Evolutionary conservation across 1,140 invertebrate genomes (phyloP), one percentile per base, ranked within the genome.

Genomic region (Rhopalosiphum maidis): DNA sequence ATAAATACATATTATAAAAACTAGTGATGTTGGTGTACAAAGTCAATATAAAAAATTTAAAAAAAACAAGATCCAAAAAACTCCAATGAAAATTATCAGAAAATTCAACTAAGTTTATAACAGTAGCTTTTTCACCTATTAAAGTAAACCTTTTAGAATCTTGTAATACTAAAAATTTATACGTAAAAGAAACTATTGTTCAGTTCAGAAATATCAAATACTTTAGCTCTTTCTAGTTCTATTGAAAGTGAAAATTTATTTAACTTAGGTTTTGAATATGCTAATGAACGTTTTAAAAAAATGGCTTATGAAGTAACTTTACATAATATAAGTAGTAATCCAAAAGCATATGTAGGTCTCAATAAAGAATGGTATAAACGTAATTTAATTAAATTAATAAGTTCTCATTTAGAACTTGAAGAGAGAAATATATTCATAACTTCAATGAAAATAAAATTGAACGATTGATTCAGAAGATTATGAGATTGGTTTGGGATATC

Each of bases 381-480:
- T 68, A 68, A 68, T 68, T 68, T 68, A 68, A n/a, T 68, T 68
- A 68, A 68, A 68, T 68, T 68, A 68, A 68, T 68, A 68, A 68
- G 30, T 68, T 68, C 30, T 68, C 60, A 68, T 68, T 18, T 68
- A 68, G 60, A n/a, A 68, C 60, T 68, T 15, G 60, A 68, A 15
- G 60, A 68, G 30, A 68, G 60, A n/a, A 68, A n/a, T 68, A 68
- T 68, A n/a, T 68, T 68, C 15, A 68, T 68, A 68, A 68, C 60
- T 68, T 68, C n/a, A 60, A n/a, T 51, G 35, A 93, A 93, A 90
- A 77, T 93, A 37, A 51, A 68, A 35, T 9, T 90, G 9, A 93
- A 93, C 43, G 41, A 90, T 55, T 55, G 88, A 68, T 93, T 93
- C 41, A 55, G 89, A 77, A 55, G 55, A 89, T 90, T 93, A 60